Percentiles rank a stretch among this genome's conserved stretches.
These are phyloP conservation scores for Eufriesea mexicana DNA, from an alignment of 1,140 invertebrate genomes.

Conservation along the genomic window DNA sequence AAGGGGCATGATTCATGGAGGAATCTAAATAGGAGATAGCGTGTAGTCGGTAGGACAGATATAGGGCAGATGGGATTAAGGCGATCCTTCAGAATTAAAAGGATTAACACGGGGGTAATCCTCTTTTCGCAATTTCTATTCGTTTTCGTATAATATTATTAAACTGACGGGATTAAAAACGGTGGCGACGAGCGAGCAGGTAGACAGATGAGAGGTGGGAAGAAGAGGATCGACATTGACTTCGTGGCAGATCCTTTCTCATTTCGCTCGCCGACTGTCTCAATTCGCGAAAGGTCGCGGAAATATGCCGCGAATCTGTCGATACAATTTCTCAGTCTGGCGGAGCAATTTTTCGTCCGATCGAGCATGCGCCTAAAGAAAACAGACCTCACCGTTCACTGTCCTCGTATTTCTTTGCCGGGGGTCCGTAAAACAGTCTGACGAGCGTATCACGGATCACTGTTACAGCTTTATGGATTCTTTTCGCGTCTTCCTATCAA, in stretches of 20 bases:
- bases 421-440: constrained; percentile 4
- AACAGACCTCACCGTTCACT: constrained; percentile 3
- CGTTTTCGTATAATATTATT: no score
- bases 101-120: background rate
- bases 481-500: background rate
- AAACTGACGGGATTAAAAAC: background rate
- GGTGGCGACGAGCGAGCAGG: background rate
- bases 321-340: constrained; percentile 47
- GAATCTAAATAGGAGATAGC: background rate
- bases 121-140: background rate
- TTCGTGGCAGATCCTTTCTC: constrained; percentile 8
- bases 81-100: background rate
- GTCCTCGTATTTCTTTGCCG: constrained; percentile 16
- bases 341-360: constrained; percentile 42
- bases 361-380: constrained; percentile 27
- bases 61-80: background rate
- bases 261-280: constrained; percentile 5
- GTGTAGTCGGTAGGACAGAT: background rate
- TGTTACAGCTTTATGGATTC: constrained; percentile 3
- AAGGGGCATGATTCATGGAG: background rate
- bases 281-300: background rate
- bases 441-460: background rate
- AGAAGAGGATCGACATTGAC: background rate
- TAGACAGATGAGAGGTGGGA: no score
- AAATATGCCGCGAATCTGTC: constrained; percentile 20